Evolutionary conservation across 2,888 invertebrate genomes (phyloP), one percentile per base, ranked within the genome.

Genomic region (Protophormia terraenovae): DNA sequence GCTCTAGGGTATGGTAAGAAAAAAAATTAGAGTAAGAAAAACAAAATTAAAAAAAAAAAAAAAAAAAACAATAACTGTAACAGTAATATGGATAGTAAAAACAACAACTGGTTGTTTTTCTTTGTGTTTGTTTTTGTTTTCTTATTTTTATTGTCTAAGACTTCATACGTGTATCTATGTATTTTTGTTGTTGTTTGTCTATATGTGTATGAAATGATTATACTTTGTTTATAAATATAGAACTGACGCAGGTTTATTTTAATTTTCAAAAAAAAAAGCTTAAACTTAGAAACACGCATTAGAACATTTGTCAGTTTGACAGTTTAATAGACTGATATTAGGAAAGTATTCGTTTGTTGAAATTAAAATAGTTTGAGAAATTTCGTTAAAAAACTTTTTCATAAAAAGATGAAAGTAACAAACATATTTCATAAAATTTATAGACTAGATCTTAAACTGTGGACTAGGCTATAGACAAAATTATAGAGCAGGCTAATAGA

Each of bases 231-330:
- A 35, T 62, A 81, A 75, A 73, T 75, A 69, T 81, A 81, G 50
- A 81, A 69, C 75, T 81, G 81, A 81, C 81, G 75, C 69, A 75
- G 55, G 58, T 60, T 75, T 67, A 47, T 67, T 69, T 62, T 50
- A 24, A 53, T 35, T 22, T 73, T 24, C 7, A 22, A 3, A 27
- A 22, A 19, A 62, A 12, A 45, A 19, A 7, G 5, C 16, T 45
- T n/a, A n/a, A 1, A 16, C 45, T 4, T 45, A 45, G n/a, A 16
- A 45, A 29, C 45, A 47, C 29, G 29, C 14, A 29, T 47, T 45
- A n/a, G 8, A 45, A 12, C n/a, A 27, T 66, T 47, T 29, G 66
- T 27, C 66, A 66, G 47, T 66, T 66, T 66, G 66, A 66, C 47
- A 66, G 47, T 66, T 66, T 47, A 47, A 47, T 47, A 66, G 45